Base-by-base conservation (phyloP, 2,113 vertebrate species). In the Perca flavescens region DNA sequence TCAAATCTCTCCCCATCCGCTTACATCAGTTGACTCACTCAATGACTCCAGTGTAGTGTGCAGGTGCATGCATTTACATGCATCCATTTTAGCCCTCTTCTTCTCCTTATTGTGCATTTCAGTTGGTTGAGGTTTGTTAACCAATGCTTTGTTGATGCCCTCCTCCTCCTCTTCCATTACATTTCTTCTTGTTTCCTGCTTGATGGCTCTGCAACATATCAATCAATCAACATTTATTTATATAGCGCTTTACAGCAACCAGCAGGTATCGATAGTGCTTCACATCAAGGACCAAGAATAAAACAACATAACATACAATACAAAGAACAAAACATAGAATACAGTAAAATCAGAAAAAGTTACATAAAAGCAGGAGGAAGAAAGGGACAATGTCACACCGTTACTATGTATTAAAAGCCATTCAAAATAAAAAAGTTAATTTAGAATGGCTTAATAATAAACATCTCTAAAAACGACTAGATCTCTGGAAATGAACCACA, bases 1-100 rank as follows among this genome's bases (percentile, higher is more conserved):
- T 65, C 31, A 22, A 69, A 65, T 75, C 67, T 80, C 46, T 61
- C 65, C 28, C 13, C n/a, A 31, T 69, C 40, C 40, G 60, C 31
- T 79, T 43, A 62, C 34, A 50, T 63, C 36, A 78, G 77, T 43
- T 80, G 70, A 78, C 65, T 83, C 70, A 36, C 54, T 82, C 80
- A 79, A 22, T 88, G 74, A 83, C 83, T 83, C 78, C 28, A 36
- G 69, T 76, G 64, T 60, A 69, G 69, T 43, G 60, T 82, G 67
- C 83, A 89, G 80, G 75, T 85, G 92, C 86, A 89, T 89, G 89
- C 63, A 47, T 86, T 86, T 54, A 74, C 25, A 65, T 77, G 47
- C 73, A 58, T 71, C 84, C 6, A 49, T 79, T 79, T 73, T 13
- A 34, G 57, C 21, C 58, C 47, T 28, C 21, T 43, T 28, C 43